Conservation (phyloP, 2,888 invertebrate species). For the Aleiodes testaceus region DNA sequence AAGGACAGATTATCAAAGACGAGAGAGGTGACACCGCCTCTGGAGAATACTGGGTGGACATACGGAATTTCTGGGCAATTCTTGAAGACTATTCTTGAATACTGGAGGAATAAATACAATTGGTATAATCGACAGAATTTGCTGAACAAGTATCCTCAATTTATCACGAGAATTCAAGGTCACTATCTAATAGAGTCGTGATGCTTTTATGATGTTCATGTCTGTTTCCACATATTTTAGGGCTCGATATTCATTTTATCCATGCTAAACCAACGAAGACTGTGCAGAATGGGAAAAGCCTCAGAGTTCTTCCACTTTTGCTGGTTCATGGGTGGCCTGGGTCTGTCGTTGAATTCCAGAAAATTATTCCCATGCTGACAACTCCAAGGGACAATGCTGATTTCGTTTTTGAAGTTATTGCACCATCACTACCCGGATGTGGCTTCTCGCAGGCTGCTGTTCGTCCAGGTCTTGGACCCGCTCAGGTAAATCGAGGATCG, state of each 20-base stretch:
- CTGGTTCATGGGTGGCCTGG: conserved; percentile 92
- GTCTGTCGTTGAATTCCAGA: conserved; percentile 86
- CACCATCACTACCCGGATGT: conserved; percentile 81
- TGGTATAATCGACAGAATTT: conserved; percentile 80
- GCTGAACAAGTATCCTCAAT: conserved; percentile 86
- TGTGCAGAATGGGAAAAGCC: conserved; percentile 64
- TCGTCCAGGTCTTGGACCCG: conserved; percentile 71
- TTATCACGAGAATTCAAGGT: conserved; percentile 84
- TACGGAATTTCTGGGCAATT: conserved; percentile 87
- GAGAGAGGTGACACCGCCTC: conserved; percentile 75
- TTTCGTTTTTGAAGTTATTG: conserved; percentile 81
- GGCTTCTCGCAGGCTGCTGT: conserved; percentile 79
- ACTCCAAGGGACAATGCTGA: conserved; percentile 74
- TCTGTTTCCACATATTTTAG: conserved; percentile 58
- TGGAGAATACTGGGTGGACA: conserved; percentile 82
- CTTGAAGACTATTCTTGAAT: conserved; percentile 80
- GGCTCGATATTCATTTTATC: conserved; percentile 84
- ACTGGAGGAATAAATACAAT: conserved; percentile 87
- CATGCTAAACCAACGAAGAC: conserved; percentile 77
- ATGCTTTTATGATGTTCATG: background rate
- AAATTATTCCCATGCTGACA: conserved; percentile 80
- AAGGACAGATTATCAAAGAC: conserved; percentile 76
- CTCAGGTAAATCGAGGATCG: conserved; percentile 55
- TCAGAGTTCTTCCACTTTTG: conserved; percentile 79
- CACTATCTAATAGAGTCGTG: conserved; percentile 26